Base-by-base conservation (phyloP, 2,113 vertebrate genomes). In the Calyptomena viridis region DNA sequence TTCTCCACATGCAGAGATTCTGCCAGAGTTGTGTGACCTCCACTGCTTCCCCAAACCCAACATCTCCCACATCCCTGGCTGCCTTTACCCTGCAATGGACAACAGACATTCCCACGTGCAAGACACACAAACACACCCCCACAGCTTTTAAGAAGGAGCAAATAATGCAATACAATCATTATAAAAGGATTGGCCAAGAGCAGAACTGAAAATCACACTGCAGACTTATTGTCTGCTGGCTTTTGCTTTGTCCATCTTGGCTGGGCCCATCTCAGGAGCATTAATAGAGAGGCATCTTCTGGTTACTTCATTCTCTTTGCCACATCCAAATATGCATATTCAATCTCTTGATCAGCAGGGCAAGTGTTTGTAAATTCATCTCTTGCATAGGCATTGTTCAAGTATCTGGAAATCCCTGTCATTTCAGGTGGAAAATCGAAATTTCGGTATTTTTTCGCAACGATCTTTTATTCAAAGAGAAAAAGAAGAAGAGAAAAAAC, bases 341-440 rank as follows among this genome's bases (percentile, higher is more conserved):
- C 98, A 4, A 99, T 99, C 98, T 99, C 99, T 66, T 97, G 97
- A 91, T 99, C 98, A 2, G 98, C 98, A 5, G 99, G 99, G 72
- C 99, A 99, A 23, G 99, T 99, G 94, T 98, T 99, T 96, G 97
- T 99, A 97, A 99, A 99, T 96, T 99, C 99, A 63, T 99, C 98
- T 97, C 98, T 98, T 64, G 98, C 96, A 12, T 99, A 99, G 3
- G 99, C 99, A 11, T 97, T 97, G 92, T 98, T 98, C 94, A 99
- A 95, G 94, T 99, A 99, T 89, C 99, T 97, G 95, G 98, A 99
- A 83, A 99, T 87, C 58, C 99, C 99, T 5, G 96, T 98, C 99
- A 99, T 99, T 83, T 99, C 99, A 3, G 94, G 85, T 9, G 99
- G 99, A 91, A 99, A 99, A 87, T 99, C 98, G 78, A 99, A 99